Base-by-base conservation (phyloP, 2,888 invertebrate species). In the Sceliomorpha sp. region DNA sequence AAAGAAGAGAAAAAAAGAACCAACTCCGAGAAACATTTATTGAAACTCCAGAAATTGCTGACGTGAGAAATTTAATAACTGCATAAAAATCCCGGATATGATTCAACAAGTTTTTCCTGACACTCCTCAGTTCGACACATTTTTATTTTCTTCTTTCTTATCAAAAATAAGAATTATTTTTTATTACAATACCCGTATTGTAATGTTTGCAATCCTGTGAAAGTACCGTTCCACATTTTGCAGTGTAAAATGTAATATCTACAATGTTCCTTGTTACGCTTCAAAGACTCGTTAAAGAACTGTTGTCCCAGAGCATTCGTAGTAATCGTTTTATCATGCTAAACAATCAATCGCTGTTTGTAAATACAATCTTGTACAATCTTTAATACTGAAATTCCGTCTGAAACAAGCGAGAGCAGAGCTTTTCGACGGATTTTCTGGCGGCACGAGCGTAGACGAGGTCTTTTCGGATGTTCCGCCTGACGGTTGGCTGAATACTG, bases 401-500 rank as follows among this genome's bases (percentile, higher is more conserved):
- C 15, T 45, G 8, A 31, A 14, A 12, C 10, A 26, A 1, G 34
- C 6, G 8, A 20, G n/a, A 15, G 17, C 7, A 31, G 29, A 31
- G 14, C 31, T 31, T 10, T 6, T 31, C 15, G 15, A 9, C 5
- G 29, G 44, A 47, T 47, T 47, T 32, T 8, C 47, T 20, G 17
- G n/a, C 15, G 17, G 31, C 15, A 26, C 27, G 44, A 31, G 7
- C 7, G 17, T 17, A 45, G 39, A 39, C 10, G 14, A 39, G 15
- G 12, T 44, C 27, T 29, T 29, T n/a, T n/a, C n/a, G 29, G 44
- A 14, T 44, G 27, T 44, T 13, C 8, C 20, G 17, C 9, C 39
- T 17, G 39, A 36, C 32, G 32, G 12, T 45, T 45, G 37, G 29
- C 47, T 47, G 53, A 48, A 29, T 37, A 48, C 26, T 29, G 45